Evolutionary conservation across 2,888 invertebrate genomes (phyloP), one percentile per base, ranked within the genome.

Genomic region (Protodeltote pygarga): DNA sequence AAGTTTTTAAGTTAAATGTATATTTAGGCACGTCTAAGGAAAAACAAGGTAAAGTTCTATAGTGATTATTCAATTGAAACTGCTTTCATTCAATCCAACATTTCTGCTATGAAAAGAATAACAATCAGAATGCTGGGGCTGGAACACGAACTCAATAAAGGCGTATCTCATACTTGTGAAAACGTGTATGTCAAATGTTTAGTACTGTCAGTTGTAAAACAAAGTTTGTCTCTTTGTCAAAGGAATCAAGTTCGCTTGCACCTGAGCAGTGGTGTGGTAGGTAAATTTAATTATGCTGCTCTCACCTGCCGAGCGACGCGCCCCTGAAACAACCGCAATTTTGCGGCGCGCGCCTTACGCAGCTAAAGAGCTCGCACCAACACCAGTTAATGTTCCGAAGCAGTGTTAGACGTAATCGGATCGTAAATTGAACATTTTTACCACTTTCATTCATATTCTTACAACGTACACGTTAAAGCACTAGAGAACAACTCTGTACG

Each of bases 391-490:
- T 69, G 67, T 62, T 62, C 52, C 59, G 39, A 54, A 71, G 62
- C 63, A 62, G 44, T 48, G 45, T 65, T 49, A 62, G 61, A 66
- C 57, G 50, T 64, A 66, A 62, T 61, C 51, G 48, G 49, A 46
- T 66, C 68, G 64, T 74, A 69, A 73, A 74, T 66, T 66, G 51
- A 52, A 65, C 52, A 55, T 59, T 64, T 73, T 72, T 66, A 71
- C 40, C 25, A 16, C 27, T 38, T 52, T 65, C 49, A 40, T 61
- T 57, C 48, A 51, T 45, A 51, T 21, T 8, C 19, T 29, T 25
- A 46, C 42, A 51, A 41, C 50, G 52, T 60, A 58, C 47, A 47
- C 48, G 32, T 58, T 57, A 55, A 57, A 58, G 31, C 38, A 45
- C 33, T 37, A 23, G 48, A 54, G 51, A 34, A 29, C 32, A 29